Conservation (phyloP, 1,140 invertebrate species). For the Drosophila kikkawai region DNA sequence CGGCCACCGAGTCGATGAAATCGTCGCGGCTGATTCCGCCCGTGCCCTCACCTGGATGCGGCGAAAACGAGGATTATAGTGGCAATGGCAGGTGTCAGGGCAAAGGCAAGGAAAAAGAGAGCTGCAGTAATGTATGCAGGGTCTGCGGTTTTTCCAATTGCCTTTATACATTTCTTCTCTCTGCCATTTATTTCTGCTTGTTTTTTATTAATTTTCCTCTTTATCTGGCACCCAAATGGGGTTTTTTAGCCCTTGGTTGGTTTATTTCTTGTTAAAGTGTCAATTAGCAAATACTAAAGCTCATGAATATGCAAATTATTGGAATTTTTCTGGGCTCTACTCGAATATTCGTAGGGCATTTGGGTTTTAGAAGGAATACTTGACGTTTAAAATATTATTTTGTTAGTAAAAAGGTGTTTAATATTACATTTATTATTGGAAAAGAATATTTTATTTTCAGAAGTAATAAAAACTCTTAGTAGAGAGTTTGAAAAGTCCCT, state of each 20-base stretch:
- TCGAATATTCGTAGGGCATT: constrained; percentile 9
- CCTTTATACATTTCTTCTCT: constrained; percentile 14
- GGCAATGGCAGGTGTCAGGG: constrained; percentile 11
- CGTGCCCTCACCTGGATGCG: constrained; percentile 79
- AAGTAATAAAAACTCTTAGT: background rate
- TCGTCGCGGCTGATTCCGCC: constrained; percentile 91
- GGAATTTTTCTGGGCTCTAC: constrained; percentile 36
- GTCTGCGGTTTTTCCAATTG: constrained; percentile 48
- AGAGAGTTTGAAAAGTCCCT: constrained; percentile 11
- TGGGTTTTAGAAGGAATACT: background rate
- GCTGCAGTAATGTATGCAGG: constrained; percentile 62
- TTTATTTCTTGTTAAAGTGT: constrained; percentile 69
- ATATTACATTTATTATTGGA: background rate
- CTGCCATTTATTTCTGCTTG: constrained; percentile 34
- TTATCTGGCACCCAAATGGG: constrained; percentile 52
- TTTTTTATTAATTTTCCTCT: constrained; percentile 69
- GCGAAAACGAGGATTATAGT: constrained; percentile 18
- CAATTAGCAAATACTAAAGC: constrained; percentile 82
- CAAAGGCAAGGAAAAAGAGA: constrained; percentile 46
- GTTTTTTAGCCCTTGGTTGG: constrained; percentile 27
- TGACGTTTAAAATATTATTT: background rate
- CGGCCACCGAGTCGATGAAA: constrained; percentile 92
- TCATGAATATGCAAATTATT: constrained; percentile 80
- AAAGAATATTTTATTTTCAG: background rate
- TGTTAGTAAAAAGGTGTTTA: background rate